A percentile compares a stretch with the other conserved stretches of the same genome.
phyloP scores from a whole-genome alignment of 2,113 vertebrate genomes.

The Tyrannus savana region DNA sequence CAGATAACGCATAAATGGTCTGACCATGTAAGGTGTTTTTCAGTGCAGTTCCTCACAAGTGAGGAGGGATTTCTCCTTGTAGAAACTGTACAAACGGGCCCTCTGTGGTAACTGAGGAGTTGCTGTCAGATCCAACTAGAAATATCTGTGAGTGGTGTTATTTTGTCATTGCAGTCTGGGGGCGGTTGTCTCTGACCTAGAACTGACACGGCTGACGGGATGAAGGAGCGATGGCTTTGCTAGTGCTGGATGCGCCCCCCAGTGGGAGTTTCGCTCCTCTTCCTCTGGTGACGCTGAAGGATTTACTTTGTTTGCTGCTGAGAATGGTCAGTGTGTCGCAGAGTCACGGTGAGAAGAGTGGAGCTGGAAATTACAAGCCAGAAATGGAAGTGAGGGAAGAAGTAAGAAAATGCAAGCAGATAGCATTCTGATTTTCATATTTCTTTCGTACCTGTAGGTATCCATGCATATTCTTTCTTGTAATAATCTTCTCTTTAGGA shows the following conservation, averaged over 20 bases:
- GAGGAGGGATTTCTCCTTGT: not conserved
- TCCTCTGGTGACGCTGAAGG: not conserved
- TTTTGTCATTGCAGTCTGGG: not conserved
- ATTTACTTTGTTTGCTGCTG: not conserved
- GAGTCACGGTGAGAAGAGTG: not conserved
- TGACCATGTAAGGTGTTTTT: rapidly evolving
- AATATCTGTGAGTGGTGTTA: not conserved
- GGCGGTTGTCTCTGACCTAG: not conserved
- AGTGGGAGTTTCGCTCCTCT: constrained; percentile 27
- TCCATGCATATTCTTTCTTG: not conserved
- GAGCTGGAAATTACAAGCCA: not conserved
- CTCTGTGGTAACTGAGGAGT: not conserved
- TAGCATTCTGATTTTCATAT: rapidly evolving
- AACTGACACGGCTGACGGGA: not conserved
- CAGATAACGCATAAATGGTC: not conserved
- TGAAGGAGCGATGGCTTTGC: constrained; percentile 17
- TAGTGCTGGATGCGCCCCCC: constrained; percentile 55
- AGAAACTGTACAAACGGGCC: not conserved
- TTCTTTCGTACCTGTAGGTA: not conserved
- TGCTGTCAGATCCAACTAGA: not conserved
- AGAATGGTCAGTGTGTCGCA: not conserved
- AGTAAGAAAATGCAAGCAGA: not conserved
- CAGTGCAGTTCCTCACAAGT: not conserved
- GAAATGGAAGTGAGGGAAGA: not conserved
- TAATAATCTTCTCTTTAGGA: not conserved